phyloP scores from a whole-genome alignment of 1,140 invertebrate genomes.

The Drosophila ohnishii region DNA sequence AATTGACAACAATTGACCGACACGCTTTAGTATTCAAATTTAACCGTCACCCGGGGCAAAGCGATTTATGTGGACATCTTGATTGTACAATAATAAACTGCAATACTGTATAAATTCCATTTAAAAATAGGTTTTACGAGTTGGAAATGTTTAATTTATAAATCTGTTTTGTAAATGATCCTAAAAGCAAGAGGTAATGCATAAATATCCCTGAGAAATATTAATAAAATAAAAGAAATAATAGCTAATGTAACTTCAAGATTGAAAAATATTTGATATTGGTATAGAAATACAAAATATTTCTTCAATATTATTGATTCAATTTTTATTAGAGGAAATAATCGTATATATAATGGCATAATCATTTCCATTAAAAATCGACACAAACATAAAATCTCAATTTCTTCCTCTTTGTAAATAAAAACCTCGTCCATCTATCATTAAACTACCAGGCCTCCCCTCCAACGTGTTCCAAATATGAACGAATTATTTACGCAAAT shows the following conservation, averaged over 20 bases:
- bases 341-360: background rate
- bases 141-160: background rate
- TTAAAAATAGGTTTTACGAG: background rate
- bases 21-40: constrained; percentile 25
- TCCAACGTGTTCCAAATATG: constrained; percentile 8
- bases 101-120: background rate
- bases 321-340: no score
- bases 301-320: background rate
- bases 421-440: constrained; percentile 8
- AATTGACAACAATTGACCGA: constrained; percentile 42
- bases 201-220: background rate
- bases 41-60: constrained; percentile 8
- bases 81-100: background rate
- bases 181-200: background rate
- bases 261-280: background rate
- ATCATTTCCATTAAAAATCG: background rate
- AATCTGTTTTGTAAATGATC: background rate
- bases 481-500: constrained; percentile 16
- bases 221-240: background rate
- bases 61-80: constrained; percentile 7
- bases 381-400: background rate
- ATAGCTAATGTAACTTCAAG: no score
- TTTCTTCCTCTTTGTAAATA: background rate
- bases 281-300: background rate
- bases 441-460: background rate